Conservation (phyloP, 2,113 vertebrate genomes). For the Panthera uncia region DNA sequence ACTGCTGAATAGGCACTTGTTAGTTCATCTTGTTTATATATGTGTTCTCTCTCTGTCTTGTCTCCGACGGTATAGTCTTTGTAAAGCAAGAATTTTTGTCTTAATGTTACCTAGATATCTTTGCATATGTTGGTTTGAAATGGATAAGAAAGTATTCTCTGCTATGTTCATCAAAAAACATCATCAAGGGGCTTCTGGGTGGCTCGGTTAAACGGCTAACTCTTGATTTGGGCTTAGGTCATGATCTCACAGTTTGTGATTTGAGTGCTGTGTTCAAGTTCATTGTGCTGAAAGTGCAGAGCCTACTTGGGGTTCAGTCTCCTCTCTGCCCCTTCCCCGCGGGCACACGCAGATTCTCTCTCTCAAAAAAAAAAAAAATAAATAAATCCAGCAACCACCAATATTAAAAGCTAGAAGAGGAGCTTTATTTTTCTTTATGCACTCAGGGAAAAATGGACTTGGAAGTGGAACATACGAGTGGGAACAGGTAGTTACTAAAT, state of each 20-base stretch:
- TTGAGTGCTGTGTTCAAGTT: too few relatives aligned
- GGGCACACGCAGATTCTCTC: background rate
- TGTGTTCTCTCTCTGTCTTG: background rate
- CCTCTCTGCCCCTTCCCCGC: too few relatives aligned
- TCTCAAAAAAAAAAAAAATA: background rate
- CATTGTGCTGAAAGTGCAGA: too few relatives aligned
- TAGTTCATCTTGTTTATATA: background rate
- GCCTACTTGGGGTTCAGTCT: too few relatives aligned
- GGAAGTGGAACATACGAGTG: background rate
- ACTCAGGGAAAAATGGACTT: background rate
- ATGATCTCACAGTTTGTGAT: too few relatives aligned
- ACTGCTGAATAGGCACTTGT: background rate
- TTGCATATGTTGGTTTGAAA: background rate
- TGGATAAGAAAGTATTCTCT: background rate
- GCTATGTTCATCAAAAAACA: background rate
- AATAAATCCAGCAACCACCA: background rate
- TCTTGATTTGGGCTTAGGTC: too few relatives aligned
- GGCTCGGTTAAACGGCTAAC: too few relatives aligned
- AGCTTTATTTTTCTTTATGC: background rate
- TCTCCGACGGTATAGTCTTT: background rate
- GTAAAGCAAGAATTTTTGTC: background rate
- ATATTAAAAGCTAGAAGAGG: background rate
- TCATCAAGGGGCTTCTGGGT: background rate
- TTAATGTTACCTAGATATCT: conserved; percentile 1
- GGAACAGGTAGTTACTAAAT: background rate